Base-by-base conservation (phyloP, 1,140 invertebrate genomes). In the Diplogasteroides magnus region DNA sequence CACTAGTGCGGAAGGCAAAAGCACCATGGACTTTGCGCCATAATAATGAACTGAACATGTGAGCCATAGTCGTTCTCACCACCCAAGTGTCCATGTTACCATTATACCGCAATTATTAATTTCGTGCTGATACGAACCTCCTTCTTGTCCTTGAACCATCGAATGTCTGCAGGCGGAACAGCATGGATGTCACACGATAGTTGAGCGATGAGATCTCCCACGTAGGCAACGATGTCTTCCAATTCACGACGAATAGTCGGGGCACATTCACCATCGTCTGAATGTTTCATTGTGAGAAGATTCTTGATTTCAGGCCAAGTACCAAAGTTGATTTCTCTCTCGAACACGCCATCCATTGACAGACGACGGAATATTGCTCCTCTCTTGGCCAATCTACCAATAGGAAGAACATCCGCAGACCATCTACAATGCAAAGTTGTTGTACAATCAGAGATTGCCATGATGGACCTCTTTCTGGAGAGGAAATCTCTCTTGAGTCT, bases 301-400 rank as follows among this genome's bases (percentile, higher is more conserved):
- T 23, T 62, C 1, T 6, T 58, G 69, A 70, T 0, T 23, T 15
- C 31, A 19, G 31, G 32, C 2, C 25, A 26, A n/a, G 56, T 37
- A 74, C 72, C 72, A 48, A 74, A 74, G 26, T 60, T 48, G 31
- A 74, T 73, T 15, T 74, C 65, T 68, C 72, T 71, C 56, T 74
- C 72, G 72, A 74, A 74, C 1, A 74, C 72, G 56, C 72, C 72
- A 63, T 74, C 72, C 72, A 74, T 74, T 15, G 72, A 66, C 29
- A 74, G 64, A 61, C 69, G 25, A 67, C 72, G 37, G 71, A 74
- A 74, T 19, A 74, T 74, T 64, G 72, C 72, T 62, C 69, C 72
- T 61, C 72, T 3, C 31, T 74, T 74, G 31, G 72, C 72, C n/a
- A 74, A 29, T 58, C 72, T 70, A 57, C 72, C 72, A 57, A 74